Evolutionary conservation across 2,888 invertebrate genomes (phyloP), one percentile per base, ranked within the genome.

Genomic region (Pachliopta kotzebuea): DNA sequence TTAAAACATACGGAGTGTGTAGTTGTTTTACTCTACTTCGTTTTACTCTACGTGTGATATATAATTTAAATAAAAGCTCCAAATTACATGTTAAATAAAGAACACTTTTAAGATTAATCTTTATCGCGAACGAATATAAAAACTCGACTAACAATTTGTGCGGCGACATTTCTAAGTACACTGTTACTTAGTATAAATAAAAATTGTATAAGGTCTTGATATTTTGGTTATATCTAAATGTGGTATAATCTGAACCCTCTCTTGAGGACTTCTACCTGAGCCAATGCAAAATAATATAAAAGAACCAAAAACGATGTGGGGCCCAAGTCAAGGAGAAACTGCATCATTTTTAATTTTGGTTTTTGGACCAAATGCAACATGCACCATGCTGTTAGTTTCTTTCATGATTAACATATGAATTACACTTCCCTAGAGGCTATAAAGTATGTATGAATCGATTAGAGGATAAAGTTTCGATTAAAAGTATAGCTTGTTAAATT

Each of bases 191-290:
- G 14, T 3, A 14, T 14, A 37, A 37, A 37, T 37, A 37, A 11
- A 45, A 6, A n/a, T 45, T 18, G n/a, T 18, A 7, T 45, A 4
- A n/a, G 0, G 18, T 45, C n/a, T 18, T n/a, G 18, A 18, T 45
- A 18, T 2, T 45, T n/a, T 45, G 1, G 18, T 3, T 45, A 45
- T 45, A 18, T 45, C 23, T 23, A 21, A 52, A 52, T n/a, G 21
- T 52, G 21, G 21, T 52, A 52, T 54, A 14, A 26, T 54, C 26
- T 26, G 20, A 42, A 58, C 21, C 23, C 59, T 45, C 26, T 58
- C 14, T 23, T 29, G 29, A 59, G 58, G 58, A 58, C 7, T 54
- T 54, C 58, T 63, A 63, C 63, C 63, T 63, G 63, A 45, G 63
- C 49, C 54, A 42, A 54, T 54, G 29, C 20, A 59, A 63, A 63